Evolutionary conservation across 2,888 invertebrate genomes (phyloP), one percentile per base, ranked within the genome.

Genomic region (Scaptomyza tumidula): DNA sequence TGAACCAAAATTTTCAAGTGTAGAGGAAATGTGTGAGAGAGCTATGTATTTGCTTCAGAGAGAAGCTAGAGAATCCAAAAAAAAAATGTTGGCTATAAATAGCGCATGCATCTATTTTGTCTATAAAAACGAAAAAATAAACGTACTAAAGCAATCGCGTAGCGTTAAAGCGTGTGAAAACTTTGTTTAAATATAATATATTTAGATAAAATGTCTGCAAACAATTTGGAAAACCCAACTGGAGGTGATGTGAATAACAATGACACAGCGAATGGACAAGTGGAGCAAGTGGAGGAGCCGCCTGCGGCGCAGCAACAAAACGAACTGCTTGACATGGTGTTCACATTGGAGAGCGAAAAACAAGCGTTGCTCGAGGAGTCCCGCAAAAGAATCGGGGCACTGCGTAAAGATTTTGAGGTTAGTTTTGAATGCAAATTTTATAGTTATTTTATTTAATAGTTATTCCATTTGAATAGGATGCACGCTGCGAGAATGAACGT

Each of bases 401-500:
- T 91, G 31, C 90, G 90, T 35, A 91, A 90, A 82, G 92, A 92
- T 65, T 88, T 90, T 67, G 91, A 92, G 89, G 92, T 92, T 86
- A 91, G 89, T 81, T 79, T 60, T 24, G 44, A 56, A 41, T 55
- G 11, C 29, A 14, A 9, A 46, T 29, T 41, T 4, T 10, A 3
- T 0, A 4, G 5, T 19, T 13, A 4, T 33, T 45, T 4, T 45
- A 29, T 19, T 24, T 2, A 7, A 10, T 3, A n/a, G 41, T 3
- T 11, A 11, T 1, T 2, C 14, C 14, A 11, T 48, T 59, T 5
- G 6, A 63, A 5, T 19, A 92, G 91, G 91, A 92, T 41, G 80
- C 88, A 0, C 73, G 83, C 6, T 9, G 39, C 10, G 92, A 92
- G 71, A 92, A 92, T 64, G 92, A 92, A 39, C 90, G 90, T 6